Percentiles rank a stretch among this genome's conserved stretches.
Evolutionary conservation across 1,140 invertebrate genomes (phyloP).

Genomic region (Panulirus ornatus): DNA sequence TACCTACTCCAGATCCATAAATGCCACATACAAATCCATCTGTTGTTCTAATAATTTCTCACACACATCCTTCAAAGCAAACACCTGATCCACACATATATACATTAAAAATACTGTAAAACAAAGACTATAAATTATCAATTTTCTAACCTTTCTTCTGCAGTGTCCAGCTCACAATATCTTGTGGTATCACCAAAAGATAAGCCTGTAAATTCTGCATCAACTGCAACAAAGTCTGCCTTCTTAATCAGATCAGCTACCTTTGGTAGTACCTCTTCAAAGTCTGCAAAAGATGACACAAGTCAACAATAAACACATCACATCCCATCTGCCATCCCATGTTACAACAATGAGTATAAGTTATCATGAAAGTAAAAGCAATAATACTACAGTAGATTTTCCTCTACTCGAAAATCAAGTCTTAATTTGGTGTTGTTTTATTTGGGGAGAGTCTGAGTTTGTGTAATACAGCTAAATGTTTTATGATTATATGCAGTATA

Average conservation of each 20-base stretch:
- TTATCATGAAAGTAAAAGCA: background rate
- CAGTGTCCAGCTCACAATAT: conserved; percentile 63
- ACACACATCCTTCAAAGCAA: no score
- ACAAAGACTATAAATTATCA: background rate
- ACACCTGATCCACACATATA: no score
- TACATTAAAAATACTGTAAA: no score
- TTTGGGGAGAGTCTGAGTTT: no score
- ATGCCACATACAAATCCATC: no score
- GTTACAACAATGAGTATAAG: background rate
- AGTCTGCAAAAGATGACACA: conserved; percentile 47
- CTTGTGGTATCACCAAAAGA: conserved; percentile 8
- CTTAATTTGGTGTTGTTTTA: no score
- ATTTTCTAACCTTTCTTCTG: conserved; percentile 62
- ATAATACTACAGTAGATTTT: background rate
- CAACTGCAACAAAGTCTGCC: conserved; percentile 64
- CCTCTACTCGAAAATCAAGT: no score
- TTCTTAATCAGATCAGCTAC: conserved; percentile 40
- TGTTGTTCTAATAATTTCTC: no score
- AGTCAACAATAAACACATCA: background rate
- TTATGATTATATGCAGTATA: no score
- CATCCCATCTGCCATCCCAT: background rate
- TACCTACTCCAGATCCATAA: no score
- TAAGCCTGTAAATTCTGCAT: conserved; percentile 64
- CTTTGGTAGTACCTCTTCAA: conserved; percentile 39
- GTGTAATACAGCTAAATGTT: no score